These are phyloP conservation scores for Sclerodermus sp. DNA, from an alignment of 2,888 invertebrate genomes.

Conservation along the genomic window DNA sequence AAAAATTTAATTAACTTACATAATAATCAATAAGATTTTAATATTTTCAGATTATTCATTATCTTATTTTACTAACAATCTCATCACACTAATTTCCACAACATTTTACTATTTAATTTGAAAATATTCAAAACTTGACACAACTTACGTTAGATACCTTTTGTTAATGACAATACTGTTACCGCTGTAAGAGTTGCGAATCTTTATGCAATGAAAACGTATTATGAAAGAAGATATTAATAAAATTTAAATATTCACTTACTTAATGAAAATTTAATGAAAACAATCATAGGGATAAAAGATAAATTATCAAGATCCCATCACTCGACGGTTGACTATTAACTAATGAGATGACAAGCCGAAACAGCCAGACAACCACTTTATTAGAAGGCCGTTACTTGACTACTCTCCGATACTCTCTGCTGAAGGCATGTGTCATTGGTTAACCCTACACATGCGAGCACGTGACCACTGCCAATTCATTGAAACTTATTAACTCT, in stretches of 20 bases:
- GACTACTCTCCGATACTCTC: no score
- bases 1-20: no score
- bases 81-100: background rate
- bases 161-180: no score
- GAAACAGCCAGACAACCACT: slow-evolving; percentile 9
- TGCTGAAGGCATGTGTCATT: slow-evolving; percentile 28
- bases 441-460: slow-evolving; percentile 29
- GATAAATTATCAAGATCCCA: background rate
- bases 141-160: no score
- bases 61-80: no score
- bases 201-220: background rate
- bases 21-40: no score
- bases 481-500: background rate
- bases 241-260: background rate
- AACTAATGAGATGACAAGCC: slow-evolving; percentile 9
- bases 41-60: no score
- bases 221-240: background rate
- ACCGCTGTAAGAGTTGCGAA: no score
- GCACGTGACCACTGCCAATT: slow-evolving; percentile 17
- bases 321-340: slow-evolving; percentile 11
- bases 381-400: slow-evolving; percentile 14
- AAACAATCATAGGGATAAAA: background rate
- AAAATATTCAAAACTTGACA: no score
- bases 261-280: background rate
- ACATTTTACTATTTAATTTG: background rate